Evolutionary conservation across 30 jellyfish, hydroid and myxozoan genomes (phyloP).

Genomic region (Aurelia sp.): DNA sequence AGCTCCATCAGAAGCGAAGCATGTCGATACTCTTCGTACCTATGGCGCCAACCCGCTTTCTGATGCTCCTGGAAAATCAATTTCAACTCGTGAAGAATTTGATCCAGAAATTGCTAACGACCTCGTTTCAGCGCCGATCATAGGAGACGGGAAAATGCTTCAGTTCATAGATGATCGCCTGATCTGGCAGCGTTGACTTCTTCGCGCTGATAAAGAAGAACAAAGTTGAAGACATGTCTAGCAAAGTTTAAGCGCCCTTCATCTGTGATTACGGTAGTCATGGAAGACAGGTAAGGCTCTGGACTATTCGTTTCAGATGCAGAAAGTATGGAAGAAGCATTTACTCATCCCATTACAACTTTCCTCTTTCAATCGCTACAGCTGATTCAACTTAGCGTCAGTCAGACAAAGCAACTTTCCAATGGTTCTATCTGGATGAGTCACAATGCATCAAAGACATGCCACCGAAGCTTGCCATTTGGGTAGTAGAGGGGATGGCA

Average conservation of each 20-base stretch:
- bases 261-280: constrained; percentile 30
- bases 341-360: constrained; percentile 48
- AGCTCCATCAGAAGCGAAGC: constrained; percentile 56
- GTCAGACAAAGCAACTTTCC: constrained; percentile 58
- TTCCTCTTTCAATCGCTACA: constrained; percentile 39
- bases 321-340: constrained; percentile 38
- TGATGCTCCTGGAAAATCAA: constrained; percentile 47
- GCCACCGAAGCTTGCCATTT: too few relatives aligned
- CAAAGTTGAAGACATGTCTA: constrained; percentile 40
- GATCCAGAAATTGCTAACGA: constrained; percentile 52
- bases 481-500: constrained; percentile 59
- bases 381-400: constrained; percentile 46
- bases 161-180: constrained; percentile 56
- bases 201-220: constrained; percentile 52
- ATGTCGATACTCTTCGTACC: constrained; percentile 38
- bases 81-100: constrained; percentile 50
- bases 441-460: too few relatives aligned
- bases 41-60: constrained; percentile 55
- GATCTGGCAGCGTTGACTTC: constrained; percentile 55
- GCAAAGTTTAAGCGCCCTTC: constrained; percentile 42
- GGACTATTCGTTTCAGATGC: constrained; percentile 49
- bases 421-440: constrained; percentile 46
- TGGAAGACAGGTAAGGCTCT: constrained; percentile 35
- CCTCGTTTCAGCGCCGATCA: constrained; percentile 43
- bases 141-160: constrained; percentile 60